Base-by-base conservation (phyloP, 2,113 vertebrate genomes). In the Pampusana beccarii region DNA sequence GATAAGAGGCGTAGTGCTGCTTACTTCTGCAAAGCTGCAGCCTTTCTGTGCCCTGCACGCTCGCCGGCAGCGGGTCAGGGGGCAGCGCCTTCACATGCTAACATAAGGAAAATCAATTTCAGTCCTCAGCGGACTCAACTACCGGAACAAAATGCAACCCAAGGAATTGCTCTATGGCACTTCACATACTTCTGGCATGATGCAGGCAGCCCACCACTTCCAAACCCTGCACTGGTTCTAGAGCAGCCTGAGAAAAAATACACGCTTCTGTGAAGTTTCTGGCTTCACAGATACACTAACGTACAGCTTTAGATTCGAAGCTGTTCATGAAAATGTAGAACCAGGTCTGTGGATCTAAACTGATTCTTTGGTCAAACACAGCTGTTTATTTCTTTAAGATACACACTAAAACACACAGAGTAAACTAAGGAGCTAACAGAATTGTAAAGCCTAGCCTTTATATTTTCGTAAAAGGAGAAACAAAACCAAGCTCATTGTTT, bases 51-150 rank as follows among this genome's bases (percentile, higher is more conserved):
- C 93, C 95, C 91, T 73, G 90, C 88, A 88, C 11, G 13, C 81
- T 93, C 18, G 6, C 95, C 42, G 5, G 69, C 86, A 88, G 93
- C 5, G 1, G 92, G 96, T 97, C 94, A 97, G 92, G 89, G 88
- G 86, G 64, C 94, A 65, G 53, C 89, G 87, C 93, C 95, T 97
- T 96, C 89, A 84, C 92, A 92, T 80, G 82, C 86, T 88, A 97
- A 96, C 87, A 62, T 84, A 95, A 96, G 96, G 91, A 97, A 98
- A 98, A 98, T 97, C 97, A 97, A 97, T 98, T 97, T 97, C 95
- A 96, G 86, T 97, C 94, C 97, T 98, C 96, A 88, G 77, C n/a
- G 60, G 97, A 97, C 89, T 88, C 96, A 95, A 92, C 84, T 90
- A 65, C 78, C 93, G 88, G 91, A 92, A 92, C 91, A 86, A 94